Conservation (phyloP, 1,140 invertebrate genomes). For the Penaeus vannamei region DNA sequence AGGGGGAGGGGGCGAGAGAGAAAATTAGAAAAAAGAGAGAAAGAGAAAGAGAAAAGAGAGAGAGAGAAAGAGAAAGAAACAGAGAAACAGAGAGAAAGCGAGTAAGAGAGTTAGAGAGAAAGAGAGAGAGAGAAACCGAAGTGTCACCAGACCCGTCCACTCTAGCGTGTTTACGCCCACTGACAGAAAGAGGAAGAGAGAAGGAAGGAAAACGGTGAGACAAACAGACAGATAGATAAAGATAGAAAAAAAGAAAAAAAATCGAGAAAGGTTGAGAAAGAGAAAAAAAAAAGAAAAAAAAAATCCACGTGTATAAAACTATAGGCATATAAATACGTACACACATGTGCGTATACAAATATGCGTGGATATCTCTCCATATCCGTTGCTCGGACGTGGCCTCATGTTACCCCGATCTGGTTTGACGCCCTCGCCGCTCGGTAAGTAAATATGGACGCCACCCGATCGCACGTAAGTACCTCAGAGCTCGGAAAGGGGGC, state of each 20-base stretch:
- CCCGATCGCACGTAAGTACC: no score
- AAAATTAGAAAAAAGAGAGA: neutral
- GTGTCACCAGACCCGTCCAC: neutral
- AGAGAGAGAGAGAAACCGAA: constrained; percentile 17
- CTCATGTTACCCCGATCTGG: no score
- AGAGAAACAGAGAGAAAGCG: constrained; percentile 1
- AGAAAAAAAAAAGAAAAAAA: neutral
- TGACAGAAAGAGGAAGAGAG: neutral
- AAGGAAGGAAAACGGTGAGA: neutral
- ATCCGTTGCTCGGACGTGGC: no score
- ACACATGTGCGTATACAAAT: neutral
- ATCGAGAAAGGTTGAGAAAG: no score
- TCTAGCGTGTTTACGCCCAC: neutral
- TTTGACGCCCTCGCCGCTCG: no score
- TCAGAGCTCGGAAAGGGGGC: no score
- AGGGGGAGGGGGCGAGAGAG: no score
- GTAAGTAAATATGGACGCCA: no score
- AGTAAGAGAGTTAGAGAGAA: neutral
- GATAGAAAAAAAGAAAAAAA: neutral
- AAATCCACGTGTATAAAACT: neutral
- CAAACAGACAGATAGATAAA: neutral
- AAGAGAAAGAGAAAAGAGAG: neutral
- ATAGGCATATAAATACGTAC: neutral
- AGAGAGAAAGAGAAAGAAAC: neutral
- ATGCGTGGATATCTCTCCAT: neutral